phyloP scores from a whole-genome alignment of 2,888 invertebrate genomes.

The Harpalus rubripes region DNA sequence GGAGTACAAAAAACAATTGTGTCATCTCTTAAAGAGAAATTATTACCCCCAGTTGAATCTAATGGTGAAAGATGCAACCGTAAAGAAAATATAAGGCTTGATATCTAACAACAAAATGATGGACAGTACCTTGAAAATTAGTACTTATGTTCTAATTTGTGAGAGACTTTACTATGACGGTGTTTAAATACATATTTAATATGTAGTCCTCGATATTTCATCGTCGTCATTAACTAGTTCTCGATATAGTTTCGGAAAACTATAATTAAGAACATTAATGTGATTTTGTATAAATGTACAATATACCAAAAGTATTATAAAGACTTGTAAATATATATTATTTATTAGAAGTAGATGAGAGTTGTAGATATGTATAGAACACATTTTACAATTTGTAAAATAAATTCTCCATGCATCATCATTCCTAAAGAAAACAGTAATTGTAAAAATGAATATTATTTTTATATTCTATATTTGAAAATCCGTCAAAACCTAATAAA shows the following conservation, averaged over 20 bases:
- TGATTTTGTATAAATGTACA: slow-evolving; percentile 60
- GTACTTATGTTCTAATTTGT: slow-evolving; percentile 42
- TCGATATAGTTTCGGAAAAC: background rate
- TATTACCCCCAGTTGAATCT: slow-evolving; percentile 44
- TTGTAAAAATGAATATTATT: slow-evolving; percentile 50
- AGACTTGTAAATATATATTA: slow-evolving; percentile 60
- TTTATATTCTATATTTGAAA: slow-evolving; percentile 41
- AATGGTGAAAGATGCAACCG: slow-evolving; percentile 42
- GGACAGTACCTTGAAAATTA: slow-evolving; percentile 38
- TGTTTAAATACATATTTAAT: slow-evolving; percentile 4
- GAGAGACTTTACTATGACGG: slow-evolving; percentile 16
- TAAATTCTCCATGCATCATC: slow-evolving; percentile 62
- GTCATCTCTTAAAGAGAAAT: slow-evolving; percentile 43
- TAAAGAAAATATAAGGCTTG: slow-evolving; percentile 39
- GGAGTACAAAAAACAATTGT: slow-evolving; percentile 58
- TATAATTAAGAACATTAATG: slow-evolving; percentile 27
- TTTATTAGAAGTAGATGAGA: slow-evolving; percentile 58
- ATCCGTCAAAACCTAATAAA: background rate
- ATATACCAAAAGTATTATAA: slow-evolving; percentile 64
- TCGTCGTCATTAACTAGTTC: slow-evolving; percentile 24
- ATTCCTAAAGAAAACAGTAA: slow-evolving; percentile 43
- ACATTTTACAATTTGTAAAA: slow-evolving; percentile 53
- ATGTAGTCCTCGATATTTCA: slow-evolving; percentile 15
- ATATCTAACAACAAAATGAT: slow-evolving; percentile 7
- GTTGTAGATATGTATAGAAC: slow-evolving; percentile 52